A percentile compares a stretch with the other conserved stretches of the same genome.
These are phyloP conservation scores for Aldrovandia affinis DNA, from an alignment of 2,797 vertebrate species.

Conservation along the genomic window DNA sequence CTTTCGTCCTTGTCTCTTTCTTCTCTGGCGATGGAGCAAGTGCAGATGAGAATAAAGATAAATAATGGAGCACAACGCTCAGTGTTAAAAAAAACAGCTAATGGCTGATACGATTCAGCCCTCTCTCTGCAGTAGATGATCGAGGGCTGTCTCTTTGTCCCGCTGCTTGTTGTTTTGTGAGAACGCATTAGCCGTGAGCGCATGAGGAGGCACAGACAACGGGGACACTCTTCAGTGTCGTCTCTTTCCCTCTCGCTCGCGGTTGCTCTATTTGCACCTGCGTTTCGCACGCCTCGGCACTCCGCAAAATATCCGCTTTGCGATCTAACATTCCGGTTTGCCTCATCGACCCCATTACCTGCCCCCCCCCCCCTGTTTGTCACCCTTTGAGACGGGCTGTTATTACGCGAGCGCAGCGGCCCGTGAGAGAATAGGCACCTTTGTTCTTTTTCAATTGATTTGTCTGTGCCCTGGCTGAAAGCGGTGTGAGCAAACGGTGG, in stretches of 20 bases:
- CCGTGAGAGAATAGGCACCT: constrained; percentile 23
- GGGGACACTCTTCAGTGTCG: not conserved
- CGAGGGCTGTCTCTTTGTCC: not conserved
- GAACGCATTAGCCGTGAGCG: constrained; percentile 28
- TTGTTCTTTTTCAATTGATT: constrained; percentile 30
- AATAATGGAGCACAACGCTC: not conserved
- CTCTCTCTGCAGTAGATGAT: not conserved
- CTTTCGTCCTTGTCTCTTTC: not conserved
- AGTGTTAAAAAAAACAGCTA: constrained; percentile 23
- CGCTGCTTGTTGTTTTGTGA: not conserved
- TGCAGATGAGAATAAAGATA: not conserved
- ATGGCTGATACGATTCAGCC: constrained; percentile 9
- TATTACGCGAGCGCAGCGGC: constrained; percentile 9
- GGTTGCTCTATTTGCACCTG: not conserved
- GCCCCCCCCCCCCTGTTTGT: constrained; percentile 20
- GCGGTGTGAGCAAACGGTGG: constrained; percentile 6
- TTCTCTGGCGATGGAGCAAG: not conserved
- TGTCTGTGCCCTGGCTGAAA: constrained; percentile 25
- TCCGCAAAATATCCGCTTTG: not conserved
- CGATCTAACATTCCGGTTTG: constrained; percentile 22
- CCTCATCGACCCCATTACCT: constrained; percentile 31
- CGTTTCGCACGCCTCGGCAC: not conserved
- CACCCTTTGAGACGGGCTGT: constrained; percentile 21
- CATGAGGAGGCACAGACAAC: constrained; percentile 29
- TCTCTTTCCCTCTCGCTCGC: not conserved